These are phyloP conservation scores for Merluccius polli DNA, from an alignment of 2,797 vertebrate species.

Conservation along the genomic window DNA sequence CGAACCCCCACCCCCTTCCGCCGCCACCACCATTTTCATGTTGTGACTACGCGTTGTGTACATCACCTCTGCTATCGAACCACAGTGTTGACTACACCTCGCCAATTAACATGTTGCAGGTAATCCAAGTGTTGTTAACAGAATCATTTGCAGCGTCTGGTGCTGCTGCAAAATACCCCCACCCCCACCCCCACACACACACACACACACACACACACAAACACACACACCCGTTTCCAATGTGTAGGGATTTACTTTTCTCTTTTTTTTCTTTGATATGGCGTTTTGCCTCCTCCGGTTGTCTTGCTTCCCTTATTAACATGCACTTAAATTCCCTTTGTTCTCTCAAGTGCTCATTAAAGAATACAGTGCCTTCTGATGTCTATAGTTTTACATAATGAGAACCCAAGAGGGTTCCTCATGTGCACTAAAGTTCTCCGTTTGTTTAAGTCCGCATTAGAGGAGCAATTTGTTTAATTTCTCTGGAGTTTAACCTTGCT, in stretches of 20 bases:
- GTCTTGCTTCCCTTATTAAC: constrained; percentile 76
- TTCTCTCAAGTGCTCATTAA: constrained; percentile 82
- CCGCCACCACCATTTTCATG: neutral
- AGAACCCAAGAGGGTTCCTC: constrained; percentile 78
- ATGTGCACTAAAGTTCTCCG: constrained; percentile 75
- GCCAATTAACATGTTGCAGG: constrained; percentile 30
- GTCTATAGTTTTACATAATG: constrained; percentile 84
- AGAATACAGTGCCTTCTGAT: constrained; percentile 77
- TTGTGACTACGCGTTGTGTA: constrained; percentile 40
- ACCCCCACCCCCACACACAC: no score
- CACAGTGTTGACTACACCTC: constrained; percentile 37
- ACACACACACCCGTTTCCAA: constrained; percentile 34
- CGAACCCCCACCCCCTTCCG: no score
- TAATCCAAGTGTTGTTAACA: constrained; percentile 40
- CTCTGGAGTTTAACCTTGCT: constrained; percentile 82
- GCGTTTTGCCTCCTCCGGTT: constrained; percentile 72
- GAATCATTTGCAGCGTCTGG: constrained; percentile 40
- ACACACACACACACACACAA: no score
- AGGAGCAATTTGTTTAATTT: constrained; percentile 84
- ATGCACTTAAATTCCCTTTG: constrained; percentile 81
- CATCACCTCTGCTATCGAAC: constrained; percentile 29
- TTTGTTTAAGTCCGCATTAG: constrained; percentile 80
- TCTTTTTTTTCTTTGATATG: constrained; percentile 38
- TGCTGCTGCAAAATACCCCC: no score
- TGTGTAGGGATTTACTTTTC: constrained; percentile 54